These are phyloP conservation scores for Fratercula arctica DNA, from an alignment of 2,797 vertebrate species.

Conservation along the genomic window DNA sequence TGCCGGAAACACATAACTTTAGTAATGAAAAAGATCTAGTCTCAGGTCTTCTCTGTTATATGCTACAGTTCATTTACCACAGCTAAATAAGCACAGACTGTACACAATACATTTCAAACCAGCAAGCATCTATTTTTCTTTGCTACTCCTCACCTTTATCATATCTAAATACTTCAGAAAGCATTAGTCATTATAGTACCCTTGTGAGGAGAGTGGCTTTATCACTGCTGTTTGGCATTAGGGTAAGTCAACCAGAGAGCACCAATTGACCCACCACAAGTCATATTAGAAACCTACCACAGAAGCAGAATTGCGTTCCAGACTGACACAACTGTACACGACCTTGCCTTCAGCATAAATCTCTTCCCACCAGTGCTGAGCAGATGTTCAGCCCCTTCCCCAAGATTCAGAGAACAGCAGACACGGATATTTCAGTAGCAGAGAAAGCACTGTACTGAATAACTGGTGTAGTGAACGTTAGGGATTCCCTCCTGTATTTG, in stretches of 20 bases:
- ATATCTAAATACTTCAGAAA: background rate
- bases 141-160: background rate
- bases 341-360: background rate
- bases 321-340: fast-evolving
- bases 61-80: background rate
- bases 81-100: background rate
- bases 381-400: background rate
- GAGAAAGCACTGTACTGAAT: background rate
- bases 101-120: background rate
- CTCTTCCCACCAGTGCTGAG: background rate
- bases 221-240: background rate
- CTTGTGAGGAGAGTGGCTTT: background rate
- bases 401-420: background rate
- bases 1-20: background rate
- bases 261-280: background rate
- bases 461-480: background rate
- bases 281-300: background rate
- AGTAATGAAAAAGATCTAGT: background rate
- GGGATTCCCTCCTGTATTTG: background rate
- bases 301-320: background rate
- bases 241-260: background rate
- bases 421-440: background rate
- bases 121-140: background rate
- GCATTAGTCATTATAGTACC: background rate
- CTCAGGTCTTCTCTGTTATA: background rate